Evolutionary conservation across 2,888 invertebrate species (phyloP).

Genomic region (Microctonus hyperodae): DNA sequence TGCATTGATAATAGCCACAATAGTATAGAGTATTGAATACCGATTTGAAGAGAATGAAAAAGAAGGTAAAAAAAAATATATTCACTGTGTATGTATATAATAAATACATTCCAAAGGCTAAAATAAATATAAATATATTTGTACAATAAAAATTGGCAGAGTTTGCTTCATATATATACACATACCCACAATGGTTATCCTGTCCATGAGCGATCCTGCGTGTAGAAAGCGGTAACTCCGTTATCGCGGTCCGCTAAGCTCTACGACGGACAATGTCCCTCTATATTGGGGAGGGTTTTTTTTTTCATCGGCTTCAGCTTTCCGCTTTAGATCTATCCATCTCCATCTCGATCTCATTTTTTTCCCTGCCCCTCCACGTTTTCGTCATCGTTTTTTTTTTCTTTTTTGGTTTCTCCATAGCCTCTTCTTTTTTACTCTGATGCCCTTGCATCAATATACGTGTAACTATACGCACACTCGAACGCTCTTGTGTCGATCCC

Average conservation of each 20-base stretch:
- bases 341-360: not conserved
- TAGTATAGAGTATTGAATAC: not conserved
- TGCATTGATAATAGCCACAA: not conserved
- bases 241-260: constrained; percentile 59
- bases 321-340: not conserved
- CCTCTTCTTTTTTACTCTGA: constrained; percentile 16
- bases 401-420: not conserved
- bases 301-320: constrained; percentile 16
- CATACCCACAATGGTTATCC: constrained; percentile 43
- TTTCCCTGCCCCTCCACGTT: not conserved
- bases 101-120: not conserved
- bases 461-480: constrained; percentile 22
- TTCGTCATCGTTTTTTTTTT: not conserved
- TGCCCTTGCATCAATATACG: constrained; percentile 4
- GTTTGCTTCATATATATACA: constrained; percentile 33
- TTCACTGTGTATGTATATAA: not conserved
- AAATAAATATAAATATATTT: constrained; percentile 17
- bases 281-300: not conserved
- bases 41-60: not conserved
- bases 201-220: constrained; percentile 31
- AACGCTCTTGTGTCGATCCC: constrained; percentile 37
- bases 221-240: constrained; percentile 54
- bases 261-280: constrained; percentile 52
- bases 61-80: not conserved
- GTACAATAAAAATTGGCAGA: constrained; percentile 48